Evolutionary conservation across 2,113 vertebrate species (phyloP).

Genomic region (Todiramphus saurophagus): DNA sequence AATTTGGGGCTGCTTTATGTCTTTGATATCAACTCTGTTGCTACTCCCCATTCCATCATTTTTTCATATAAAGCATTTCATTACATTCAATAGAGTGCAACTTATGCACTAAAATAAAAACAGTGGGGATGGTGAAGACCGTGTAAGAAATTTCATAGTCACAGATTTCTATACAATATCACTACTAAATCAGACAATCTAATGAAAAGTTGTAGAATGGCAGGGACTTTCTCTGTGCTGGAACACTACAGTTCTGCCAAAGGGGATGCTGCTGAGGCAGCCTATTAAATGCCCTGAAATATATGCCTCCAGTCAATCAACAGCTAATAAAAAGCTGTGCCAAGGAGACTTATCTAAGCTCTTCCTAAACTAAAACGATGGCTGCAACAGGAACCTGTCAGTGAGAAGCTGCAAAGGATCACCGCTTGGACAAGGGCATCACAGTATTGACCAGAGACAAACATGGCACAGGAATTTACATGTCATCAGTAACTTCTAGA

Average conservation of each 20-base stretch:
- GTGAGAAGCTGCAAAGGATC: neutral
- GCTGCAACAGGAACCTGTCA: neutral
- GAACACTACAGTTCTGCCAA: neutral
- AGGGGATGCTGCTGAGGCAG: neutral
- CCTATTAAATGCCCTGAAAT: neutral
- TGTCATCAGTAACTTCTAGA: neutral
- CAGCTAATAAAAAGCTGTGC: conserved; percentile 2
- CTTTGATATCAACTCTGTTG: neutral
- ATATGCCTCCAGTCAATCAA: neutral
- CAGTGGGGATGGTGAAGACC: neutral
- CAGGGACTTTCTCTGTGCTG: neutral
- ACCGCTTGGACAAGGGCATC: neutral
- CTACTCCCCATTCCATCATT: neutral
- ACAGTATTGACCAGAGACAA: neutral
- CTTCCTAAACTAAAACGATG: neutral
- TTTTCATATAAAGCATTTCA: neutral
- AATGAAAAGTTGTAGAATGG: neutral
- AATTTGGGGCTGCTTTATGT: neutral
- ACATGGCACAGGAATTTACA: neutral
- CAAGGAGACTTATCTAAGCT: neutral
- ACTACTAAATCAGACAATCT: neutral
- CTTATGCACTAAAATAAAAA: neutral
- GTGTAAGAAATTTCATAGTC: neutral
- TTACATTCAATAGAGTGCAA: neutral
- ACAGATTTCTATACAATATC: neutral